These are phyloP conservation scores for Montipora efflorescens DNA, from an alignment of 64 coral and sea anemone species.

Conservation along the genomic window DNA sequence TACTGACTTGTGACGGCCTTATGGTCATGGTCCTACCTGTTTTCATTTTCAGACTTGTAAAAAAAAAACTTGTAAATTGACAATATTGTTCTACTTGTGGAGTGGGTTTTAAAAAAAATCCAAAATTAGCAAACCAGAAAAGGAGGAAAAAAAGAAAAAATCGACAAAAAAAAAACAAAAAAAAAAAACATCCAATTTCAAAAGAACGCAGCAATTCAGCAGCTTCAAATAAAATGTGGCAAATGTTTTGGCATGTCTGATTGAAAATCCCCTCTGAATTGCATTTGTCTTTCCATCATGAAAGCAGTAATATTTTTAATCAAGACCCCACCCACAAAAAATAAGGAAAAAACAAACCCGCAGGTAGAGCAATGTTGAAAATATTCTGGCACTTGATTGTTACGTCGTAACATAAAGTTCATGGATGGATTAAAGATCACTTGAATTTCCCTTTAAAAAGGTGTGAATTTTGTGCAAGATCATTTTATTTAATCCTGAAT, in stretches of 20 bases:
- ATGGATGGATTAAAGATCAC: not conserved
- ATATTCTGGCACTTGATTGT: not conserved
- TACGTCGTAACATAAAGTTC: not conserved
- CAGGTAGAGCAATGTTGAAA: slow-evolving; percentile 12
- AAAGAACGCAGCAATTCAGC: not conserved
- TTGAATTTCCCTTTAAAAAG: not conserved
- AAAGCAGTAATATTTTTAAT: not conserved
- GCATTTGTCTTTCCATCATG: not conserved
- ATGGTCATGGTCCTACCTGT: not conserved
- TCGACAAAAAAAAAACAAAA: not conserved
- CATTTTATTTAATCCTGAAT: no score
- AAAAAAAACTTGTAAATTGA: not conserved
- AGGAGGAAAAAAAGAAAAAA: not conserved
- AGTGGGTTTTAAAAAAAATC: not conserved
- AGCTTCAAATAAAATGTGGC: not conserved
- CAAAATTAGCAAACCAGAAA: not conserved
- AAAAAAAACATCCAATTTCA: not conserved
- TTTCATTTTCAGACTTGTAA: not conserved
- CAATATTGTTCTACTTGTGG: slow-evolving; percentile 8
- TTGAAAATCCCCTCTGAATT: not conserved
- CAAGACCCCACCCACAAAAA: not conserved
- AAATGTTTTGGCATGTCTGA: not conserved
- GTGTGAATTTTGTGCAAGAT: no score
- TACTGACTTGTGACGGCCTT: not conserved
- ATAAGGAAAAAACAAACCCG: not conserved